These are phyloP conservation scores for Seriola aureovittata DNA, from an alignment of 2,113 vertebrate species.

Conservation along the genomic window DNA sequence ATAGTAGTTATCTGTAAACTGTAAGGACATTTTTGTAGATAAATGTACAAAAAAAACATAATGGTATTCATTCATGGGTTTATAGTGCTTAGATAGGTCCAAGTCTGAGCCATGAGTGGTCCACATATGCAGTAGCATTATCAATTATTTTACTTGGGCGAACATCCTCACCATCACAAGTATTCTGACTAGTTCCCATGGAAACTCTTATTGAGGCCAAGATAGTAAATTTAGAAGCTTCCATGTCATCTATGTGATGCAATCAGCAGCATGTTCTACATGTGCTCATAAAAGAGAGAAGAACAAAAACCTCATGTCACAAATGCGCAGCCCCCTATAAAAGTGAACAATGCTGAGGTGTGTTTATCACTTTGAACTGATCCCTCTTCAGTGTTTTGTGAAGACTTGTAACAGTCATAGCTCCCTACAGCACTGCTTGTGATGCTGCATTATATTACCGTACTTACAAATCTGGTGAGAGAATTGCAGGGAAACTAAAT, in stretches of 20 bases:
- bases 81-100: neutral
- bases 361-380: conserved; percentile 29
- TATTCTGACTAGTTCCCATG: conserved; percentile 81
- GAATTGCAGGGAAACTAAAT: conserved; percentile 1
- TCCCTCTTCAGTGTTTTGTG: conserved; percentile 14
- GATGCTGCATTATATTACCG: conserved; percentile 13
- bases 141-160: conserved; percentile 57
- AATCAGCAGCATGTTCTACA: conserved; percentile 70
- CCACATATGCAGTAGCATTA: conserved; percentile 24
- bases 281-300: conserved; percentile 36
- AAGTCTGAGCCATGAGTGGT: conserved; percentile 10
- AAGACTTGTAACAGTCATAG: conserved; percentile 22
- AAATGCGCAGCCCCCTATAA: neutral
- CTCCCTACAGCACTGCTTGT: conserved; percentile 22
- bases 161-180: conserved; percentile 70
- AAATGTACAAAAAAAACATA: neutral
- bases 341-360: neutral
- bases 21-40: neutral
- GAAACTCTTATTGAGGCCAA: conserved; percentile 83
- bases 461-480: conserved; percentile 18
- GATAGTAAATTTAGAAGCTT: conserved; percentile 80
- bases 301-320: conserved; percentile 42
- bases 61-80: neutral
- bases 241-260: conserved; percentile 76
- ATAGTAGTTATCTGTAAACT: neutral